Conservation (phyloP, 1,140 invertebrate genomes). For the Bombus huntii region DNA sequence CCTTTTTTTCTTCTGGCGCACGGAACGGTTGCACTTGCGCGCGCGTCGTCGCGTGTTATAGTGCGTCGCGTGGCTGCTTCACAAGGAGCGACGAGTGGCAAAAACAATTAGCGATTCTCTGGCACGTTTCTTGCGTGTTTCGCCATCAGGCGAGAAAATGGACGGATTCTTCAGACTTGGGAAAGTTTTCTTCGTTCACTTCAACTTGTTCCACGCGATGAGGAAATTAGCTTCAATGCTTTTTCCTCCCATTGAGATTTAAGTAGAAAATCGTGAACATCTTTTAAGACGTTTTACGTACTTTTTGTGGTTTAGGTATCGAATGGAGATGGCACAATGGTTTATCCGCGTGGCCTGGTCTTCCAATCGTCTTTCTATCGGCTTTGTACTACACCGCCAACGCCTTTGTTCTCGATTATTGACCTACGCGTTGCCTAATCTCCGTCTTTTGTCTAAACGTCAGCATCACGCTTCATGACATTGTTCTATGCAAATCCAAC, state of each 20-base stretch:
- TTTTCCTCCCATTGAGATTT: not conserved
- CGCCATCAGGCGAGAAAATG: not conserved
- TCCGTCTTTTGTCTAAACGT: not conserved
- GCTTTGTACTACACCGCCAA: not conserved
- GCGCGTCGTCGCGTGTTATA: constrained; percentile 17
- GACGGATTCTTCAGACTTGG: not conserved
- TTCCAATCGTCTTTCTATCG: not conserved
- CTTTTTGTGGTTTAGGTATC: not conserved
- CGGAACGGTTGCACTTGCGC: not conserved
- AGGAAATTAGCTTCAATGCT: not conserved
- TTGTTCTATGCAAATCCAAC: not conserved
- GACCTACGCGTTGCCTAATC: not conserved
- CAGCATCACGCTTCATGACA: not conserved
- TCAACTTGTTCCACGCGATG: no score
- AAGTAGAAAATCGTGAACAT: no score
- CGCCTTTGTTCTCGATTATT: not conserved
- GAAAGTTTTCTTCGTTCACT: not conserved
- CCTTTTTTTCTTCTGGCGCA: not conserved
- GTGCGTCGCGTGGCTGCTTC: constrained; percentile 14
- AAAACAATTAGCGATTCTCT: constrained; percentile 20
- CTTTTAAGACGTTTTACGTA: not conserved
- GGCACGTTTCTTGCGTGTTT: not conserved
- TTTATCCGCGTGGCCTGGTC: no score
- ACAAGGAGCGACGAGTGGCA: constrained; percentile 30
- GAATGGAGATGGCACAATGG: no score